A percentile compares a stretch with the other conserved stretches of the same genome.
phyloP scores from a whole-genome alignment of 2,113 vertebrate genomes.

The Siniperca knerii region DNA sequence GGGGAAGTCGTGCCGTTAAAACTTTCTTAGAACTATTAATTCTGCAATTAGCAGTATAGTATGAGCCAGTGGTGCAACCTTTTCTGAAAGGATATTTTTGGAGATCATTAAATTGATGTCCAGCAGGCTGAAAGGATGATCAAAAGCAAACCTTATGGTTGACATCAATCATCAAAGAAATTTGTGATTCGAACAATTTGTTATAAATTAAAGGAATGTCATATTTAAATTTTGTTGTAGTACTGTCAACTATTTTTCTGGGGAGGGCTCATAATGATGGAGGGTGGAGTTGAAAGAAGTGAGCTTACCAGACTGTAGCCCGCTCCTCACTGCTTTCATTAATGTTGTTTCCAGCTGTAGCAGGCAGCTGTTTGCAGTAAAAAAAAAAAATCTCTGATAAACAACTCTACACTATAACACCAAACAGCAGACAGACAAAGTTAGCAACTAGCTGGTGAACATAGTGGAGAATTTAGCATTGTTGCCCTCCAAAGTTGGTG shows the following conservation, averaged over 20 bases:
- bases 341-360: no score
- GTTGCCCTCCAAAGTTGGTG: background rate
- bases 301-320: no score
- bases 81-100: background rate
- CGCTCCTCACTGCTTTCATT: no score
- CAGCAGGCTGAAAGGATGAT: background rate
- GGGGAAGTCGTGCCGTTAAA: conserved; percentile 33
- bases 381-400: no score
- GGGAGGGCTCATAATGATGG: no score
- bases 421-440: background rate
- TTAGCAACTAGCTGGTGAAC: background rate
- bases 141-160: background rate
- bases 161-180: background rate
- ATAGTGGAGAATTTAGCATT: background rate
- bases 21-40: conserved; percentile 20
- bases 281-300: no score
- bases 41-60: conserved; percentile 33
- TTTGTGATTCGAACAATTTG: background rate
- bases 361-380: no score
- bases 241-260: no score
- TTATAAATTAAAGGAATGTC: background rate
- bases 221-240: background rate
- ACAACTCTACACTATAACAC: background rate
- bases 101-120: background rate
- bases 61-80: background rate